Percentiles rank a stretch among this genome's conserved stretches.
These are phyloP conservation scores for Asarcornis scutulata DNA, from an alignment of 2,113 vertebrate genomes.

Conservation along the genomic window DNA sequence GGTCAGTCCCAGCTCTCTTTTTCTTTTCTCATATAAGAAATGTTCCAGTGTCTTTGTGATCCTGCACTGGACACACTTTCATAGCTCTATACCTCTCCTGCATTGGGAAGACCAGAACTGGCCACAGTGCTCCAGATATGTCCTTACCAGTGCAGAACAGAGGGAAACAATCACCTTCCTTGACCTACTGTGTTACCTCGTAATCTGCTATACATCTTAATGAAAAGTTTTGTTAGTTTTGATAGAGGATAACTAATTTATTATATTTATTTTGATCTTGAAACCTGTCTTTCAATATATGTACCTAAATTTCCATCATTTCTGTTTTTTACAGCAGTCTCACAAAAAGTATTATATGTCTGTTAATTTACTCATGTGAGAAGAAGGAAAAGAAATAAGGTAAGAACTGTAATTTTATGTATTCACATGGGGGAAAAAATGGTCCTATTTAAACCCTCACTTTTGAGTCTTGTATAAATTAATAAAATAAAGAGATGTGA, in stretches of 20 bases:
- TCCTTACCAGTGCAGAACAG: not conserved
- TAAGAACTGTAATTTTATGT: not conserved
- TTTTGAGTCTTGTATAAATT: not conserved
- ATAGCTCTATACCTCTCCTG: not conserved
- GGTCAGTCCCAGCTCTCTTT: not conserved
- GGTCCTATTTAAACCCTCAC: not conserved
- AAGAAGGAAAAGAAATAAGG: not conserved
- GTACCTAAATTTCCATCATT: not conserved
- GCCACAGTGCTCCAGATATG: not conserved
- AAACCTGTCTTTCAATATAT: not conserved
- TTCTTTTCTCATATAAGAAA: not conserved
- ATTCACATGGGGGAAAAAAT: not conserved
- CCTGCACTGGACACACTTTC: not conserved
- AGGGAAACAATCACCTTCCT: not conserved
- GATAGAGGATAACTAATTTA: not conserved
- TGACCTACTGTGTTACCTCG: not conserved
- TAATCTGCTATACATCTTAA: not conserved
- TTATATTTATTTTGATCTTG: not conserved
- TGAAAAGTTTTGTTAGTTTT: not conserved
- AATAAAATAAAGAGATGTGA: not conserved
- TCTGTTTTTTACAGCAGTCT: not conserved
- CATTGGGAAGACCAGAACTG: not conserved
- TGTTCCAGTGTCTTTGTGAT: not conserved
- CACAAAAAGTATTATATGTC: fast-evolving
- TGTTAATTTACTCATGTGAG: not conserved